Evolutionary conservation across 2,888 invertebrate species (phyloP), one percentile per base, ranked within the genome.

Genomic region (Scaptodrosophila latifasciaeformis): DNA sequence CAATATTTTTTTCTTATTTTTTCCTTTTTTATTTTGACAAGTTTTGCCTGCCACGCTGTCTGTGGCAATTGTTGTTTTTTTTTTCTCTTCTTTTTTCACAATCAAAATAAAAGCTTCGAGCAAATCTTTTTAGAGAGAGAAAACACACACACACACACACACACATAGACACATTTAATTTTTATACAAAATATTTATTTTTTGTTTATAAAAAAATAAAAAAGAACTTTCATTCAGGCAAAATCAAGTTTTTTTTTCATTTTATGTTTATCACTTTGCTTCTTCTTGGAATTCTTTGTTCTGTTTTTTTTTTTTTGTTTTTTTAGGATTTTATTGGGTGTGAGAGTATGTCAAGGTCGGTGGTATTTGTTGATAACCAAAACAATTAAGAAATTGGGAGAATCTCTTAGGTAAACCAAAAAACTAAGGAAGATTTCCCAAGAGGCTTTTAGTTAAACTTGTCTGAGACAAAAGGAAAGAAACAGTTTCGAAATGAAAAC

Each of bases 301-400:
- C n/a, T 35, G 4, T 31, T 21, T 40, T 15, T 18, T 27, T 30
- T 7, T 49, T 47, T 18, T 2, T 34, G 24, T 21, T 17, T 29
- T 27, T 10, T 43, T 43, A 19, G 15, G 31, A 44, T 21, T 21
- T 13, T 35, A 24, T 19, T 47, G n/a, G n/a, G 15, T 34, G 34
- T 31, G 31, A 31, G 31, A 58, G 46, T 65, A 44, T 65, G 65
- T 65, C 65, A 65, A 65, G 65, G 65, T 62, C 62, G 49, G n/a
- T n/a, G n/a, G n/a, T n/a, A n/a, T n/a, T n/a, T n/a, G n/a, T n/a
- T n/a, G n/a, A n/a, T n/a, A n/a, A n/a, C n/a, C n/a, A n/a, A n/a
- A n/a, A n/a, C n/a, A n/a, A n/a, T n/a, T n/a, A n/a, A n/a, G n/a
- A n/a, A n/a, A n/a, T n/a, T n/a, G n/a, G n/a, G n/a, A n/a, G n/a